These are phyloP conservation scores for Athalia rosae DNA, from an alignment of 2,888 invertebrate species.

Conservation along the genomic window DNA sequence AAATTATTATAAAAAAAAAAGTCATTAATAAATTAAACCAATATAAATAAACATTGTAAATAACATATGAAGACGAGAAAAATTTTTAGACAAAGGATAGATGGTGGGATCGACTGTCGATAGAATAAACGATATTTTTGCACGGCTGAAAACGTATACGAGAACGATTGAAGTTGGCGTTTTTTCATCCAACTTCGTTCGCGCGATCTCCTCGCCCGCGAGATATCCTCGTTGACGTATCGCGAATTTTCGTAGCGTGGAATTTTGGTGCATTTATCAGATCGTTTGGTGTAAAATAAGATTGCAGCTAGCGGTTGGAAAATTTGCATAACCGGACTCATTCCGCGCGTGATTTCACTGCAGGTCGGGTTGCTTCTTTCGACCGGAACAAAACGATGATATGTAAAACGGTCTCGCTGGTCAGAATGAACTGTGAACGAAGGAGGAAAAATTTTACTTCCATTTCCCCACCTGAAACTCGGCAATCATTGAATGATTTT, in stretches of 20 bases:
- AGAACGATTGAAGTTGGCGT: neutral
- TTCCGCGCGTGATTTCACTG: neutral
- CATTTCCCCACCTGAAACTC: too few species aligned
- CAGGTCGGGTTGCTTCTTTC: neutral
- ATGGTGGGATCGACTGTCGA: constrained; percentile 51
- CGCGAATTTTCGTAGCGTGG: too few species aligned
- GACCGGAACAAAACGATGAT: neutral
- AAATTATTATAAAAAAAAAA: constrained; percentile 49
- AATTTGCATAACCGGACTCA: constrained; percentile 41
- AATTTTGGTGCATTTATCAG: too few species aligned
- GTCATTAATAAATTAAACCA: constrained; percentile 45
- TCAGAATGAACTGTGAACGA: neutral
- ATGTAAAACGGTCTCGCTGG: neutral
- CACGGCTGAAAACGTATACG: constrained; percentile 57
- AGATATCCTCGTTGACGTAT: too few species aligned
- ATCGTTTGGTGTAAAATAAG: too few species aligned
- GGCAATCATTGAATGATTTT: too few species aligned
- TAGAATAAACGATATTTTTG: constrained; percentile 20
- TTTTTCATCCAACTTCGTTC: neutral
- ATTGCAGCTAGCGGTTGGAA: neutral
- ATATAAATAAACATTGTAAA: constrained; percentile 50
- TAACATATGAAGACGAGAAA: constrained; percentile 56
- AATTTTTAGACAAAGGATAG: constrained; percentile 66
- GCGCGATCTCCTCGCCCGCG: too few species aligned
- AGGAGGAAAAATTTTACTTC: neutral